Evolutionary conservation across 2,888 invertebrate species (phyloP), one percentile per base, ranked within the genome.

Genomic region (Eremobia ochroleuca): DNA sequence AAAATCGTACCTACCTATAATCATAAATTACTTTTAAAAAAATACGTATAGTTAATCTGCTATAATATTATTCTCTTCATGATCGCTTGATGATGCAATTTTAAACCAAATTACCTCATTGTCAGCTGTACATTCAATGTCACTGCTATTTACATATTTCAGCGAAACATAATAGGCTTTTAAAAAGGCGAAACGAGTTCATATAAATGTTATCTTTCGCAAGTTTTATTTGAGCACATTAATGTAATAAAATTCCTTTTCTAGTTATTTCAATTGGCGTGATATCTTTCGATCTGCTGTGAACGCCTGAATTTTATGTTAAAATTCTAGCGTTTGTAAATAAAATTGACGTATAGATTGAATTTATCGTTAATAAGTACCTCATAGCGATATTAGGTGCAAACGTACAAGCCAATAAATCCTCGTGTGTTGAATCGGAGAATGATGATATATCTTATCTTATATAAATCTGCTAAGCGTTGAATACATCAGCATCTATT

Each of bases 71-170:
- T 71, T 67, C 73, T 52, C 49, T 81, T 65, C 66, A 73, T 64
- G 78, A 80, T 76, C 58, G 79, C 80, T 58, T 81, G 74, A 85
- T 95, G 95, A 95, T 84, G 95, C 93, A 95, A 95, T 90, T 79
- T 89, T 86, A 91, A 91, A 92, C 89, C 92, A 75, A 83, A 85
- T 95, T 96, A 87, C 94, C 85, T 92, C 93, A 95, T 83, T 86
- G 85, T 82, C 75, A 85, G 73, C 66, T 77, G 67, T 68, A 77
- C 65, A 78, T 85, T 88, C 90, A 92, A 92, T 91, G 91, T 90
- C 90, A 90, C 83, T 82, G 62, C 80, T 82, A 76, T 79, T 79
- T 75, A 82, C 73, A 83, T 80, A 85, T 86, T 87, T 85, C 85
- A 87, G 83, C 77, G 71, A 82, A 89, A 88, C 69, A 58, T 81